Evolutionary conservation across 2,113 vertebrate genomes (phyloP).

Genomic region (Oostethus manadensis): DNA sequence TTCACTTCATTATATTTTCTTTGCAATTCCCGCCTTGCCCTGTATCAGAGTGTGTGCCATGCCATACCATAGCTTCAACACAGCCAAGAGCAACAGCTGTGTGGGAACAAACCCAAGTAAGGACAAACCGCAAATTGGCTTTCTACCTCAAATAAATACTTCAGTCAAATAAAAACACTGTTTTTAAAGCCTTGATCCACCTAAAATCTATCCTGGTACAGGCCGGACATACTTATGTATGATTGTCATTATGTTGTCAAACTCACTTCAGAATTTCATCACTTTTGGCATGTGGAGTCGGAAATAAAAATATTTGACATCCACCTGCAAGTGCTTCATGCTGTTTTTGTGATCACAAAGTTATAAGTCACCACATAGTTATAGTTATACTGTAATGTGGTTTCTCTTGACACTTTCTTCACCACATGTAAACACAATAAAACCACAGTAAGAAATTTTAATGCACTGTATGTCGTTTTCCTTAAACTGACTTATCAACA

Average conservation of each 20-base stretch:
- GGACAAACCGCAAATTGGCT: conserved; percentile 17
- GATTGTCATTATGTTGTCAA: conserved; percentile 13
- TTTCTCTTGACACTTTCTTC: conserved; percentile 1
- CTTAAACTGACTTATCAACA: background rate
- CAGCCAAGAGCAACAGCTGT: conserved; percentile 54
- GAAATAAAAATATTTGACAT: conserved; percentile 26
- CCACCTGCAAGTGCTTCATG: conserved; percentile 16
- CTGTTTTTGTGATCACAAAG: conserved; percentile 49
- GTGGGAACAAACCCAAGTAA: conserved; percentile 21
- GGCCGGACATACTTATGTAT: background rate
- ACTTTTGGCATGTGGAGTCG: conserved; percentile 20
- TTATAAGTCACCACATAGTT: conserved; percentile 20
- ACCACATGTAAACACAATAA: conserved; percentile 20
- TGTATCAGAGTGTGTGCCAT: conserved; percentile 25
- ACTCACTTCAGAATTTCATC: conserved; percentile 40
- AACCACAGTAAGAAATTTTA: conserved; percentile 25
- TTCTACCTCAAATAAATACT: conserved; percentile 36
- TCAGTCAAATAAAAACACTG: conserved; percentile 38
- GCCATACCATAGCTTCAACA: conserved; percentile 7
- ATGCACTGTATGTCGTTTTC: conserved; percentile 26
- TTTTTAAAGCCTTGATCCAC: background rate
- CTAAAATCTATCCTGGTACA: conserved; percentile 1
- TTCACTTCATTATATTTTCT: conserved; percentile 23
- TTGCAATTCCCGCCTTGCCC: conserved; percentile 18
- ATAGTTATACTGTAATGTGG: background rate